Conservation (phyloP, 1,140 invertebrate genomes). For the Drosophila guanche region DNA sequence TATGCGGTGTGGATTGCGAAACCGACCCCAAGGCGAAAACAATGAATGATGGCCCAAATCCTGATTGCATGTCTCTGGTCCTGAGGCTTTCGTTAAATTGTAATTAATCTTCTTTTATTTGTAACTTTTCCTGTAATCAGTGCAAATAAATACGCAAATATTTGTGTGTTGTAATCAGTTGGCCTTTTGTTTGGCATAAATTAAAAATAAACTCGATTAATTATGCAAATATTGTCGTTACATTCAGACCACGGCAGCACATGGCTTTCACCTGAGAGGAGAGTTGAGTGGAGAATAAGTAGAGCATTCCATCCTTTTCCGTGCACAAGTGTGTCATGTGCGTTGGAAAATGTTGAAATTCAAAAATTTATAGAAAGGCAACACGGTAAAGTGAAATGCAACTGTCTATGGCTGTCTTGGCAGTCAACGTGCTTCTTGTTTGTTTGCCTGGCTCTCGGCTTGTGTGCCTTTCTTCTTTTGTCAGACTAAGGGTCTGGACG, state of each 20-base stretch:
- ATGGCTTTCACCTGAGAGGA: constrained; percentile 2
- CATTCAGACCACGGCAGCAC: constrained; percentile 17
- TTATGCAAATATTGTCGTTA: constrained; percentile 72
- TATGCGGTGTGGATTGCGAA: constrained; percentile 44
- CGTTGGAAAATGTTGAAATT: constrained; percentile 40
- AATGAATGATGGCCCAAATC: constrained; percentile 37
- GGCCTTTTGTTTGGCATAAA: constrained; percentile 69
- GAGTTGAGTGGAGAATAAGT: constrained; percentile 3
- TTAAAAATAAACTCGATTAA: constrained; percentile 80
- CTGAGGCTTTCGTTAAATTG: constrained; percentile 53
- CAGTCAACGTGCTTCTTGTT: constrained; percentile 34
- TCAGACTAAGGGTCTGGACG: constrained; percentile 15
- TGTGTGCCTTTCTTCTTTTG: constrained; percentile 40
- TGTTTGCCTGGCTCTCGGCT: constrained; percentile 24
- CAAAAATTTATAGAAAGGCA: constrained; percentile 71
- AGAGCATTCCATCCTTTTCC: constrained; percentile 2
- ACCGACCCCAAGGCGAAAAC: constrained; percentile 16
- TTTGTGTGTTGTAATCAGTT: constrained; percentile 59
- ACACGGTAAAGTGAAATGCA: constrained; percentile 48
- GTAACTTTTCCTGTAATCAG: constrained; percentile 34
- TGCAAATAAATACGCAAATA: constrained; percentile 19
- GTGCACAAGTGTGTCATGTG: constrained; percentile 39
- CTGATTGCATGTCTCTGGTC: constrained; percentile 4
- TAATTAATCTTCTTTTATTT: constrained; percentile 73
- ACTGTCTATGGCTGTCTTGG: constrained; percentile 59